phyloP scores from a whole-genome alignment of 2,888 invertebrate species.

The Tiphia femorata region DNA sequence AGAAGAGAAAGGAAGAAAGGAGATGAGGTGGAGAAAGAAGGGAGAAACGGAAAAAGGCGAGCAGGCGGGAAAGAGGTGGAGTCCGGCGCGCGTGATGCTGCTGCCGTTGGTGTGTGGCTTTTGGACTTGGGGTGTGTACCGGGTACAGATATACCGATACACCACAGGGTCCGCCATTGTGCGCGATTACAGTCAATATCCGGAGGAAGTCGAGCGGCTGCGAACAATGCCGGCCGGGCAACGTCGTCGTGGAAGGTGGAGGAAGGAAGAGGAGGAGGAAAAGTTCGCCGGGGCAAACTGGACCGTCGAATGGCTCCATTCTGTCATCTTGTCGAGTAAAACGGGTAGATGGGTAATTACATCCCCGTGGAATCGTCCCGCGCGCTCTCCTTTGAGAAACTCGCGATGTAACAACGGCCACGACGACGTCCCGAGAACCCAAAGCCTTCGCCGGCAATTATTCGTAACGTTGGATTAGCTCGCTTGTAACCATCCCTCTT shows the following conservation, averaged over 20 bases:
- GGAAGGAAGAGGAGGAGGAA: neutral
- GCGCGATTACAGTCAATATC: neutral
- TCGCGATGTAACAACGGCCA: no score
- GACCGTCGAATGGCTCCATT: neutral
- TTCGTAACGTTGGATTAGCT: no score
- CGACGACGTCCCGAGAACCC: no score
- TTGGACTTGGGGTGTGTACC: neutral
- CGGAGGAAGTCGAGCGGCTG: no score
- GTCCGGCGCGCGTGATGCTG: no score
- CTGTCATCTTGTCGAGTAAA: neutral
- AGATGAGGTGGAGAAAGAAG: neutral
- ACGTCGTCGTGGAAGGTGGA: neutral
- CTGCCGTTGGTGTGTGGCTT: conserved; percentile 3
- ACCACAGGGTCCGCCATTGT: neutral
- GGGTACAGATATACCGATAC: neutral
- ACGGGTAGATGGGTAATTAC: no score
- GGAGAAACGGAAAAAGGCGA: conserved; percentile 26
- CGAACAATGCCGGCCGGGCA: neutral
- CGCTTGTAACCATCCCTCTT: neutral
- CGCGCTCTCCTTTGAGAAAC: no score
- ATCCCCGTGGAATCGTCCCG: no score
- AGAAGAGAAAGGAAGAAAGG: neutral
- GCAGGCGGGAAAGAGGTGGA: conserved; percentile 24
- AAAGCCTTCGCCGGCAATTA: no score
- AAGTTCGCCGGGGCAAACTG: neutral